Conservation (phyloP, 92 coral and sea anemone genomes). For the Porites rus region DNA sequence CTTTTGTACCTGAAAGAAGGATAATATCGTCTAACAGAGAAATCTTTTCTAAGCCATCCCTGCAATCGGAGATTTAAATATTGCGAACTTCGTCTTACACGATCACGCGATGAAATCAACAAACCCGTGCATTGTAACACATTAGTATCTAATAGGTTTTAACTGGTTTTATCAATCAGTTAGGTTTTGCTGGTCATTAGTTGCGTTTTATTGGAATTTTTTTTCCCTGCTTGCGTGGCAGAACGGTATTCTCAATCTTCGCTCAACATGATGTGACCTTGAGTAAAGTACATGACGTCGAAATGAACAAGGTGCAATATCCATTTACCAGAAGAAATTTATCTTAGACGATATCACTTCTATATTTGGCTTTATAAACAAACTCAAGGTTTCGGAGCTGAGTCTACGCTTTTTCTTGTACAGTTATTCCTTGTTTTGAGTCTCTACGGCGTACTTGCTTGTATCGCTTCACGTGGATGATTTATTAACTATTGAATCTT, state of each 20-base stretch:
- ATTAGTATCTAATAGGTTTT: background rate
- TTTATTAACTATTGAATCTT: slow-evolving; percentile 1
- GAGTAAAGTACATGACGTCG: background rate
- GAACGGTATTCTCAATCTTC: background rate
- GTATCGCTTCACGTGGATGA: background rate
- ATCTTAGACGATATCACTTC: background rate
- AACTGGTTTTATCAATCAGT: background rate
- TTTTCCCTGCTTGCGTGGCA: background rate
- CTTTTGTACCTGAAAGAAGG: background rate
- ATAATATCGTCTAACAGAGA: background rate
- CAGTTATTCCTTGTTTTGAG: background rate
- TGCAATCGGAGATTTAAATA: background rate
- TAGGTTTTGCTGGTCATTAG: background rate
- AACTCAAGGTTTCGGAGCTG: slow-evolving; percentile 9
- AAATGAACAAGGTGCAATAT: background rate
- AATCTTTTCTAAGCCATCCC: background rate
- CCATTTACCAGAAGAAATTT: background rate
- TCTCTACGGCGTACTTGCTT: background rate
- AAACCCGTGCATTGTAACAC: background rate
- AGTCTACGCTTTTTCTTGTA: background rate
- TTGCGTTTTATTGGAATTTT: background rate
- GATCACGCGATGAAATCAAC: slow-evolving; percentile 21
- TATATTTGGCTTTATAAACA: background rate
- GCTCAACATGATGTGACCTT: background rate
- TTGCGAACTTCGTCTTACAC: background rate